A percentile compares a stretch with the other conserved stretches of the same genome.
Evolutionary conservation across 2,113 vertebrate species (phyloP).

Genomic region (Chiloscyllium plagiosum): DNA sequence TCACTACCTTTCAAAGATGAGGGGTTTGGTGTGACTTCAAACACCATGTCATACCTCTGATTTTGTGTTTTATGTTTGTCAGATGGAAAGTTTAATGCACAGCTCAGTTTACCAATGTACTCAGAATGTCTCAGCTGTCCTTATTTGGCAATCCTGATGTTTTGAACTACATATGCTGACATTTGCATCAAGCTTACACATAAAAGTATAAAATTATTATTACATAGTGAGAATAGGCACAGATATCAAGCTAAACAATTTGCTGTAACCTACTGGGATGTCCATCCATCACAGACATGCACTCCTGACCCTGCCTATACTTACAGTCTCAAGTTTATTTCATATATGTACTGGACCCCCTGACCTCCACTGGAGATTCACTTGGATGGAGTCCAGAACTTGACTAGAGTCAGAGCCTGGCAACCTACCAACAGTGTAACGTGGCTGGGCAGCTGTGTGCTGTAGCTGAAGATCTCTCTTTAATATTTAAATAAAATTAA

Average conservation of each 20-base stretch:
- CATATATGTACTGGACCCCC: neutral
- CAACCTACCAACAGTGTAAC: neutral
- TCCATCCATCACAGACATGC: neutral
- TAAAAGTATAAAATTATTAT: too few species aligned
- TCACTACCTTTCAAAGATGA: neutral
- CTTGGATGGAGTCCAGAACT: neutral
- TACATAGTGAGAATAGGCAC: too few species aligned
- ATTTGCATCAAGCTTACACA: neutral
- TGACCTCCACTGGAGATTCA: neutral
- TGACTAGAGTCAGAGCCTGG: neutral
- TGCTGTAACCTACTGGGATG: neutral
- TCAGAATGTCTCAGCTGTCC: neutral
- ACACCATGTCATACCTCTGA: neutral
- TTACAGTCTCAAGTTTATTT: neutral
- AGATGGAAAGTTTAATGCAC: neutral
- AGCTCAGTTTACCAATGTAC: neutral
- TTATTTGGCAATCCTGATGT: neutral
- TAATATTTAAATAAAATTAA: neutral
- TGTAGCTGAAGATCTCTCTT: neutral
- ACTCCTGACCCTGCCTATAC: neutral
- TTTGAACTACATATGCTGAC: neutral
- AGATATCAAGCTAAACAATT: neutral
- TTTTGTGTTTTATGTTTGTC: neutral
- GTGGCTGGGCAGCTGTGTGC: neutral
- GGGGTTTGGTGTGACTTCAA: neutral